Evolutionary conservation across 1,140 invertebrate species (phyloP).

Genomic region (Drosophila ogumai): DNA sequence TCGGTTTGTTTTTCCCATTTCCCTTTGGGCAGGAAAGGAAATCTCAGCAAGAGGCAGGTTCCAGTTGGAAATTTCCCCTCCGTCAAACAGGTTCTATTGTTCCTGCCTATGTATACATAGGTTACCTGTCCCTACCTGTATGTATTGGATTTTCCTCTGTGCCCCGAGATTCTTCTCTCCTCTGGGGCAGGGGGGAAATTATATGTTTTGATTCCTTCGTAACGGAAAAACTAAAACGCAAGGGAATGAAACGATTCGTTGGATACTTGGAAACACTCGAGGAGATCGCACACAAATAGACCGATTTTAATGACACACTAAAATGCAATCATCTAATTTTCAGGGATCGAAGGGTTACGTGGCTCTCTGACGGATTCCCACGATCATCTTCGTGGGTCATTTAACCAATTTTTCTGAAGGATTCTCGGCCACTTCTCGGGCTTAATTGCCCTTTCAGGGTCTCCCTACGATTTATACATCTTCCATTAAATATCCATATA

Average conservation of each 20-base stretch:
- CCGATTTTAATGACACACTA: conserved; percentile 75
- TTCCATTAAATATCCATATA: conserved; percentile 49
- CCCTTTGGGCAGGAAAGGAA: conserved; percentile 72
- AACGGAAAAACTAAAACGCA: conserved; percentile 73
- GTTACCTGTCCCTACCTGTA: conserved; percentile 25
- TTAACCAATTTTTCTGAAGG: conserved; percentile 53
- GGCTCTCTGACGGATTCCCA: conserved; percentile 51
- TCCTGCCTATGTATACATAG: conserved; percentile 14
- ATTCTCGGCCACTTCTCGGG: conserved; percentile 19
- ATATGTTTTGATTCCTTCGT: conserved; percentile 77
- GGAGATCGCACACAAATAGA: conserved; percentile 59
- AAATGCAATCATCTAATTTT: conserved; percentile 77
- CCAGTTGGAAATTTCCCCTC: conserved; percentile 79
- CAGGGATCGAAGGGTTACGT: conserved; percentile 60
- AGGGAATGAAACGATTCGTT: conserved; percentile 17
- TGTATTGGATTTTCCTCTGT: conserved; percentile 75
- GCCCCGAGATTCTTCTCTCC: conserved; percentile 51
- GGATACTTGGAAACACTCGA: conserved; percentile 43
- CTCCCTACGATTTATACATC: conserved; percentile 55
- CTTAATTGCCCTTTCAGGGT: conserved; percentile 72
- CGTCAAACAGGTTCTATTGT: conserved; percentile 76
- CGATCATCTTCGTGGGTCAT: conserved; percentile 66
- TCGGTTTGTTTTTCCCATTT: conserved; percentile 75
- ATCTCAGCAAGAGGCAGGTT: conserved; percentile 58
- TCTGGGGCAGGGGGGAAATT: conserved; percentile 52